phyloP scores from a whole-genome alignment of 2,888 invertebrate genomes.

The Philaethria dido region DNA sequence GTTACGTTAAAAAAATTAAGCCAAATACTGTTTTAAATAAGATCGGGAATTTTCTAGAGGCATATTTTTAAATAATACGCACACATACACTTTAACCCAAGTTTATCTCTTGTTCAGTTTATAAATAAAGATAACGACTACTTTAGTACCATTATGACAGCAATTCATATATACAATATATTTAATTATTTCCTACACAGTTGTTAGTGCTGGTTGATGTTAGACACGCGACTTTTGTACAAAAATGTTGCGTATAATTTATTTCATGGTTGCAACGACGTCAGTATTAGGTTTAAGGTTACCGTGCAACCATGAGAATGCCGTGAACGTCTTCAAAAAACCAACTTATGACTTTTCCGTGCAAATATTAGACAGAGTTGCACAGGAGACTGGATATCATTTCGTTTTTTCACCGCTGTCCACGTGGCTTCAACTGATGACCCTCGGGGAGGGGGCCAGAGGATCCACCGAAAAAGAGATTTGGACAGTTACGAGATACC shows the following conservation, averaged over 20 bases:
- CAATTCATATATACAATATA: not conserved
- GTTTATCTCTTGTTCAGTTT: constrained; percentile 32
- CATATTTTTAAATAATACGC: constrained; percentile 12
- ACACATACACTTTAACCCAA: constrained; percentile 29
- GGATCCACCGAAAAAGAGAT: constrained; percentile 59
- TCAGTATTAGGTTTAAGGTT: constrained; percentile 44
- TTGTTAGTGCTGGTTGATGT: not conserved
- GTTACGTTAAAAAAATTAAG: not conserved
- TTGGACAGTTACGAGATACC: constrained; percentile 57
- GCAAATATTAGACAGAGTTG: constrained; percentile 59
- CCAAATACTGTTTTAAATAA: not conserved
- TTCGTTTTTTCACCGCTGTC: constrained; percentile 69
- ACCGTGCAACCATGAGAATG: constrained; percentile 53
- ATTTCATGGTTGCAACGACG: constrained; percentile 19
- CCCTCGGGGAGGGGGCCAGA: constrained; percentile 62
- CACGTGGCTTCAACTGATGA: constrained; percentile 64
- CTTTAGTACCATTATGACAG: constrained; percentile 15
- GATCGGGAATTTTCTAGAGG: constrained; percentile 18
- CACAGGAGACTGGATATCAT: constrained; percentile 57
- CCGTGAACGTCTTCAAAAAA: constrained; percentile 52
- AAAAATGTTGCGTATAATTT: constrained; percentile 30
- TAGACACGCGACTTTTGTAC: not conserved
- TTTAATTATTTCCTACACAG: not conserved
- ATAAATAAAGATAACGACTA: constrained; percentile 30
- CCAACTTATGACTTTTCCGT: constrained; percentile 65